A percentile compares a stretch with the other conserved stretches of the same genome.
phyloP scores from a whole-genome alignment of 2,888 invertebrate genomes.

The Mongoloraphidia duomilia region DNA sequence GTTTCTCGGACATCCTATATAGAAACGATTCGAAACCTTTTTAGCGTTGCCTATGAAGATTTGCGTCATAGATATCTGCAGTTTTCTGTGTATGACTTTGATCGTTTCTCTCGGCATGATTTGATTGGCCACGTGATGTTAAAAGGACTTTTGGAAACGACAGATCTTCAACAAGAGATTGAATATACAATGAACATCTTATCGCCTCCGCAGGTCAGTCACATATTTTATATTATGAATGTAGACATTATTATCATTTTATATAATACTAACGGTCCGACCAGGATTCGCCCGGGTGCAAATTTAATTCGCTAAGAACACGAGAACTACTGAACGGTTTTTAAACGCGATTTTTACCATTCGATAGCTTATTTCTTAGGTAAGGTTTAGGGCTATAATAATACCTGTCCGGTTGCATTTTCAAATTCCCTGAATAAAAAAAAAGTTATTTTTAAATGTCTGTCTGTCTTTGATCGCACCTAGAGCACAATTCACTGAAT shows the following conservation, averaged over 20 bases:
- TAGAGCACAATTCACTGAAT: too few species aligned
- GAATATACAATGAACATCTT: constrained; percentile 76
- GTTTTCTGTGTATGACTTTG: constrained; percentile 81
- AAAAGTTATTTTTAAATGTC: too few species aligned
- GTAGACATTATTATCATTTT: not conserved
- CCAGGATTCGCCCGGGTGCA: too few species aligned
- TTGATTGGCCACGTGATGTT: constrained; percentile 75
- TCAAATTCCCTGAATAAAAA: too few species aligned
- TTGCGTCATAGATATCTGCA: constrained; percentile 61
- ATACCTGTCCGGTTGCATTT: too few species aligned
- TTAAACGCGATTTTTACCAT: too few species aligned
- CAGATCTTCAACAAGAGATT: constrained; percentile 65
- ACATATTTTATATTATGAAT: not conserved
- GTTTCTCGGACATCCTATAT: too few species aligned
- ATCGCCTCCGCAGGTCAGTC: constrained; percentile 55
- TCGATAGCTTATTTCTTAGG: too few species aligned
- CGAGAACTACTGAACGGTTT: too few species aligned
- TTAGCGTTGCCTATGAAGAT: constrained; percentile 60
- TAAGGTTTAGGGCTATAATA: too few species aligned
- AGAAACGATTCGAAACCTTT: constrained; percentile 11
- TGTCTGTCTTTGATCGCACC: too few species aligned
- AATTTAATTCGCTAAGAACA: too few species aligned
- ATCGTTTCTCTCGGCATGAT: constrained; percentile 76
- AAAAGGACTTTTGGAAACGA: constrained; percentile 60
- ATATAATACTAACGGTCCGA: not conserved